phyloP scores from a whole-genome alignment of 2,797 vertebrate genomes.

The Falco cherrug region DNA sequence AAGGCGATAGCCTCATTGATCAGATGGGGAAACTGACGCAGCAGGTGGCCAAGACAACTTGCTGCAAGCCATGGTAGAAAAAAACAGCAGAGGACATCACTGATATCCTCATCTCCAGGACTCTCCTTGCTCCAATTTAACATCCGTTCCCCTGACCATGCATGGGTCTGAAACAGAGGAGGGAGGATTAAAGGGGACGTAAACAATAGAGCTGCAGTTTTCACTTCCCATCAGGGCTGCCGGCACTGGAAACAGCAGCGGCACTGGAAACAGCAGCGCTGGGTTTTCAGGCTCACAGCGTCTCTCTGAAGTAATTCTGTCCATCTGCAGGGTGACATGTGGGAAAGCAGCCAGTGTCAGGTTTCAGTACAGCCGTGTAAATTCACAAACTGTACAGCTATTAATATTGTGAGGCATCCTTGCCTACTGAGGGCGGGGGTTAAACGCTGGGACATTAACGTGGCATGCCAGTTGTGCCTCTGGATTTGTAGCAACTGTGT shows the following conservation, averaged over 20 bases:
- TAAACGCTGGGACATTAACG: background rate
- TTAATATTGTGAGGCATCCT: background rate
- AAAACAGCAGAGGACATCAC: background rate
- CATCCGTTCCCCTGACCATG: fast-evolving
- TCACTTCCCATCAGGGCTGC: background rate
- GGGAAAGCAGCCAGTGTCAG: background rate
- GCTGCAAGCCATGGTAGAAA: background rate
- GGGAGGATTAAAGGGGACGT: background rate
- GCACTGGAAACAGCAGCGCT: background rate
- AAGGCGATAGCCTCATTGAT: background rate
- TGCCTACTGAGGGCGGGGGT: background rate
- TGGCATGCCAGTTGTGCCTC: constrained; percentile 22
- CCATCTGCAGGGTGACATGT: background rate
- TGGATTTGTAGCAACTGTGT: background rate
- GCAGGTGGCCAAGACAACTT: background rate
- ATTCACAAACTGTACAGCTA: constrained; percentile 2
- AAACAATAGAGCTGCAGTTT: background rate
- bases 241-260: background rate
- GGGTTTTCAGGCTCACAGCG: background rate
- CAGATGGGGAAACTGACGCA: background rate
- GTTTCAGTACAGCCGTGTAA: background rate
- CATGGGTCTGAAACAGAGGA: background rate
- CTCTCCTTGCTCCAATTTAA: background rate
- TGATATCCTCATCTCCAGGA: background rate
- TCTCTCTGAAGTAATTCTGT: background rate